Evolutionary conservation across 1,140 invertebrate genomes (phyloP), one percentile per base, ranked within the genome.

Genomic region (Rhysida immarginata): DNA sequence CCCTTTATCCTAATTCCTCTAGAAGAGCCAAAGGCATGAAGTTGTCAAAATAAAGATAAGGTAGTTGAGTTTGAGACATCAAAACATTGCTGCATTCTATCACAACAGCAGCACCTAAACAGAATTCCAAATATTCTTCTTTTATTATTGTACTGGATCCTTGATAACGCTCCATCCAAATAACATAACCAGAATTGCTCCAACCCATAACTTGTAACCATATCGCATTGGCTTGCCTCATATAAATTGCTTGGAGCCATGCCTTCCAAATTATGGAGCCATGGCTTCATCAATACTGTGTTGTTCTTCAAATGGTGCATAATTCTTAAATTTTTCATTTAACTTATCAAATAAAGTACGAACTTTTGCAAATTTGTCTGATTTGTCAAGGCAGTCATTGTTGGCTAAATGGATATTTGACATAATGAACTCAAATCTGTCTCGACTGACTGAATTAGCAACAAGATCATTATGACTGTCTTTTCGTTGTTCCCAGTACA

Each of bases 331-430:
- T 26, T 25, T 53, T 62, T 67, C 59, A 65, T 71, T 69, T 16
- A 65, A 58, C 5, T 16, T 20, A 55, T 58, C 46, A 21, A 59
- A 48, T 18, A 65, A 57, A 25, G 55, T 56, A 29, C 61, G 56
- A 24, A 68, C 21, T 64, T 68, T 70, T 25, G 59, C 45, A 61
- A 66, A 66, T 59, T 63, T 67, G 48, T 69, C 60, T 58, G 61
- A 63, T 53, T 62, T 61, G 48, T 64, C 56, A 42, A 67, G 48
- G 8, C 57, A 41, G 25, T 23, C 49, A 56, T 70, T 69, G 54
- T 69, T 62, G 26, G 46, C 26, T n/a, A 66, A 58, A 60, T 68
- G 63, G 26, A 68, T 25, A 53, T 62, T 53, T 60, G 42, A 54
- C 41, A 59, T 29, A 54, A 64, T 58, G 54, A 60, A 50, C 2